These are phyloP conservation scores for Stegana nigrithorax DNA, from an alignment of 2,888 invertebrate genomes.

Conservation along the genomic window DNA sequence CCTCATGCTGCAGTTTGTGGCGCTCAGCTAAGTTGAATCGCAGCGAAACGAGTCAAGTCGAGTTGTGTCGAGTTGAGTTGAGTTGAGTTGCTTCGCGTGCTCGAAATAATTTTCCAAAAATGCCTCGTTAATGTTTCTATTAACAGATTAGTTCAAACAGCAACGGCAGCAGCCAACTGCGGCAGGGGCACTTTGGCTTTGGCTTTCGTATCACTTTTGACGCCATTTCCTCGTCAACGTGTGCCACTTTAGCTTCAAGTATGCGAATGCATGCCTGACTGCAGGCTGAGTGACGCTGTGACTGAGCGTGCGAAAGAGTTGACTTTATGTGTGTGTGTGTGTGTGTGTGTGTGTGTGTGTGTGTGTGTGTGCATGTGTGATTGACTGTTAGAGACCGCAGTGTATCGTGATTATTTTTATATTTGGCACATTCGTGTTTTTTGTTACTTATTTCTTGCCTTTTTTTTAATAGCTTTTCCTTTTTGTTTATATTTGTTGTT, in stretches of 20 bases:
- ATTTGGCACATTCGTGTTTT: slow-evolving; percentile 28
- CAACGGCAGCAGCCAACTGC: slow-evolving; percentile 4
- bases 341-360: too few species aligned
- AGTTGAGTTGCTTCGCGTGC: slow-evolving; percentile 49
- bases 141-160: slow-evolving; percentile 57
- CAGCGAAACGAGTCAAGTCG: too few species aligned
- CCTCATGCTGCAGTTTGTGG: slow-evolving; percentile 9
- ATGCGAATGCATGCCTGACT: not conserved
- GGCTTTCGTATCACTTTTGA: too few species aligned
- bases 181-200: slow-evolving; percentile 32
- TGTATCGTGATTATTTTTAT: slow-evolving; percentile 28
- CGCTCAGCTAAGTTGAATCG: slow-evolving; percentile 1
- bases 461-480: not conserved
- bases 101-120: slow-evolving; percentile 57
- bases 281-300: slow-evolving; percentile 13
- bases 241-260: slow-evolving; percentile 14
- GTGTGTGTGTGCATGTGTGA: not conserved
- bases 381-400: too few species aligned
- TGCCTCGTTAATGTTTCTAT: slow-evolving; percentile 66
- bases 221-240: slow-evolving; percentile 16
- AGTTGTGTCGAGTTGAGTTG: not conserved
- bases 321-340: too few species aligned
- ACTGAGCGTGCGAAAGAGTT: not conserved
- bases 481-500: slow-evolving; percentile 11
- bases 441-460: slow-evolving; percentile 13